Evolutionary conservation across 2,113 vertebrate species (phyloP), one percentile per base, ranked within the genome.

Genomic region (Epinephelus fuscoguttatus): DNA sequence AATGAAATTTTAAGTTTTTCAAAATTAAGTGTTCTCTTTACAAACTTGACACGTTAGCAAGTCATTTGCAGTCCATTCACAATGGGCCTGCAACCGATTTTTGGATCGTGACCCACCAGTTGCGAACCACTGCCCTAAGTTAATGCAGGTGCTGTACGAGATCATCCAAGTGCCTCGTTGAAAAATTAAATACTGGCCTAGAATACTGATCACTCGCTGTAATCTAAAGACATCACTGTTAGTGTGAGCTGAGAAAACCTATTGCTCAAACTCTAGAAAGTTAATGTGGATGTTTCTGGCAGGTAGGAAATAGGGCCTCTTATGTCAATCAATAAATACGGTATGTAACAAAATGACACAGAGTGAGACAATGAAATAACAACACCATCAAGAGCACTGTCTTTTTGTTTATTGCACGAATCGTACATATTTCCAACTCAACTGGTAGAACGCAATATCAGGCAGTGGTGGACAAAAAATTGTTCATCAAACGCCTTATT

Each of bases 381-480:
- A 42, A 75, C 47, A 95, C 88, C 95, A 68, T 84, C 37, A 96
- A 95, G 96, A 97, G 89, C 97, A 96, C 95, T 78, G 86, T 92
- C 77, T 88, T 91, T 86, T 83, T 90, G 87, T 95, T 94, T 95
- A 96, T 95, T 96, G 94, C 94, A 95, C 94, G 82, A 95, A 92
- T 93, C 42, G 77, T 93, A 95, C 93, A 93, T 85, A 84, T 93
- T 93, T 94, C 85, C 85, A 95, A 94, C 89, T 91, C 83, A 95
- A 91, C 86, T 85, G 84, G 89, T 89, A 88, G 83, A 93, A 94
- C 30, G 89, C 75, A 92, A 82, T 76, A 88, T 89, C 81, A 93
- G 90, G 88, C 91, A 92, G 92, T 84, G 74, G 74, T 90, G 90
- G 90, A 82, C 68, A 70, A 88, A 64, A 85, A 70, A 82, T 33